These are phyloP conservation scores for Ormyrus thymus DNA, from an alignment of 2,888 invertebrate species.

Conservation along the genomic window DNA sequence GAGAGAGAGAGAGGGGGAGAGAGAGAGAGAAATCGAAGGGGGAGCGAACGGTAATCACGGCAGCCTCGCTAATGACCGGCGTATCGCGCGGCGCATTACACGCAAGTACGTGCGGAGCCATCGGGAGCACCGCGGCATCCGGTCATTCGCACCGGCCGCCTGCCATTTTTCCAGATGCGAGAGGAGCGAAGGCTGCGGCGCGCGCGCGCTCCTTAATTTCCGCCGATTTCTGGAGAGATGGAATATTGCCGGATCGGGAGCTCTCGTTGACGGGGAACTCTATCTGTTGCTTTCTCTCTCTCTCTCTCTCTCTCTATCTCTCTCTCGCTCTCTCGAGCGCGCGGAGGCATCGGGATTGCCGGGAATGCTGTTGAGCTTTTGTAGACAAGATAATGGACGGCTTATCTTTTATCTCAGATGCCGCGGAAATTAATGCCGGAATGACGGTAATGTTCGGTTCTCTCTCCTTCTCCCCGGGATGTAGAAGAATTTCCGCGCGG, in stretches of 20 bases:
- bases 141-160: constrained; percentile 42
- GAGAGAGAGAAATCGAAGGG: background rate
- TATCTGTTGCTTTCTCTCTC: background rate
- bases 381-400: background rate
- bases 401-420: background rate
- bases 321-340: background rate
- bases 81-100: constrained; percentile 40
- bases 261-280: too few species aligned
- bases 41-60: constrained; percentile 48
- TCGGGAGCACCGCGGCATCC: constrained; percentile 31
- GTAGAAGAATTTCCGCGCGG: background rate
- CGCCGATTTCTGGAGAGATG: background rate
- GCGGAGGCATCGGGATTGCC: background rate
- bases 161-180: constrained; percentile 24
- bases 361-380: background rate
- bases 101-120: constrained; percentile 20
- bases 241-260: too few species aligned
- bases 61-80: constrained; percentile 51
- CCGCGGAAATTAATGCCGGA: too few species aligned
- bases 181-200: background rate
- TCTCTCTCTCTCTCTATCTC: background rate
- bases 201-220: constrained; percentile 30
- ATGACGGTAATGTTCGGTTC: too few species aligned
- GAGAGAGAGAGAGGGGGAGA: background rate
- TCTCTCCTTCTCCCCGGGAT: too few species aligned